These are phyloP conservation scores for Drosophila monieri DNA, from an alignment of 2,888 invertebrate genomes.

Conservation along the genomic window DNA sequence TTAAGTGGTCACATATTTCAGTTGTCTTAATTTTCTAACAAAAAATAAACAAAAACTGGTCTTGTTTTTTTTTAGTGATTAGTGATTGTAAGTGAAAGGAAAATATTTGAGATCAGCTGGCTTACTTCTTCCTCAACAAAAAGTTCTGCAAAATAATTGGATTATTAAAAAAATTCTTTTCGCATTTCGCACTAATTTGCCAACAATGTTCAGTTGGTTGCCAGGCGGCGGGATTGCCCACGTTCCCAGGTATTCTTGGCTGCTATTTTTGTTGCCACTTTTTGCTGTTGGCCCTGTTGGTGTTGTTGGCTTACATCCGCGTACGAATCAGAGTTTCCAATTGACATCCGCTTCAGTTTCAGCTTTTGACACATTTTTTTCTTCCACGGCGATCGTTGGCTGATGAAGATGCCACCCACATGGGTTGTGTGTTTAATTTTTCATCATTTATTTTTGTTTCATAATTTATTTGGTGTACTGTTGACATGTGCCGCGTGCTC, in stretches of 20 bases:
- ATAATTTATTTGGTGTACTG: conserved; percentile 22
- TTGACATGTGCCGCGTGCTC: conserved; percentile 47
- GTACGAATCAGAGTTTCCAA: conserved; percentile 54
- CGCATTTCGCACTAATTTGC: not conserved
- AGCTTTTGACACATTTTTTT: conserved; percentile 71
- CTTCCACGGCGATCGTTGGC: conserved; percentile 10
- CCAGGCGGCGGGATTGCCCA: conserved; percentile 16
- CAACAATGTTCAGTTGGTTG: conserved; percentile 12
- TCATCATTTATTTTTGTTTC: not conserved
- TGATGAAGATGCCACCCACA: conserved; percentile 46
- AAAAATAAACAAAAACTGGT: conserved; percentile 1
- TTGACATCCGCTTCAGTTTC: conserved; percentile 76
- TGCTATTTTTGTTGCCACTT: conserved; percentile 23
- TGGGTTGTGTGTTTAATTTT: not conserved
- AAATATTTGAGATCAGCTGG: not conserved
- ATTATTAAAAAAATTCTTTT: conserved; percentile 10
- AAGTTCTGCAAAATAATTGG: conserved; percentile 5
- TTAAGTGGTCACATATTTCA: conserved; percentile 5
- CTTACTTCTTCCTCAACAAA: not conserved
- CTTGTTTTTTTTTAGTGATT: not conserved
- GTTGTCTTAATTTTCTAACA: conserved; percentile 1
- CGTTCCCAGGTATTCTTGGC: conserved; percentile 6
- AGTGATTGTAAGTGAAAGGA: conserved; percentile 11
- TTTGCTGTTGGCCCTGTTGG: conserved; percentile 3
- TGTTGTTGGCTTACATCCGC: conserved; percentile 55